Conservation (phyloP, 2,888 invertebrate species). For the Idaea aversata region DNA sequence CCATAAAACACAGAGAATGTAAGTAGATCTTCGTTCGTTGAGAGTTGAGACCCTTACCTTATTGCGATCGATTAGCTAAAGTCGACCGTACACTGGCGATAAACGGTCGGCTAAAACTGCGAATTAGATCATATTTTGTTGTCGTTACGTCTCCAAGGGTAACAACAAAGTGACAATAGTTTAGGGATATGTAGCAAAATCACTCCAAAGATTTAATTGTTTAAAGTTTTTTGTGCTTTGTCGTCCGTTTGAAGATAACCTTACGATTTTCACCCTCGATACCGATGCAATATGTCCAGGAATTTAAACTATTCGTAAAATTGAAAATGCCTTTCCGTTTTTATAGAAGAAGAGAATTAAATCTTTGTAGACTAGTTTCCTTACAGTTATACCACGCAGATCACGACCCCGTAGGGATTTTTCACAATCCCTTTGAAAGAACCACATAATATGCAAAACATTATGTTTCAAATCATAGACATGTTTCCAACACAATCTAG, state of each 20-base stretch:
- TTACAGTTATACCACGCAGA: not conserved
- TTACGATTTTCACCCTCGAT: slow-evolving; percentile 14
- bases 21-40: slow-evolving; percentile 26
- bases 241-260: not conserved
- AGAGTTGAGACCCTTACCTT: slow-evolving; percentile 31
- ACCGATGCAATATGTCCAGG: slow-evolving; percentile 27
- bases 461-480: not conserved
- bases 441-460: not conserved
- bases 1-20: slow-evolving; percentile 49
- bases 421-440: not conserved
- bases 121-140: not conserved
- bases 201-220: not conserved
- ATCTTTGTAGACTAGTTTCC: not conserved
- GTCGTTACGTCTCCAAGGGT: not conserved
- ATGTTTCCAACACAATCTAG: not conserved
- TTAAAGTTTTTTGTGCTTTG: not conserved
- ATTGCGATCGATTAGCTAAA: slow-evolving; percentile 34
- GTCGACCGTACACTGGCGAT: slow-evolving; percentile 10
- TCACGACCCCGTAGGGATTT: not conserved
- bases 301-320: slow-evolving; percentile 25
- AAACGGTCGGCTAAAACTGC: not conserved
- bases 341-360: slow-evolving; percentile 1
- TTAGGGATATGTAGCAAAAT: not conserved
- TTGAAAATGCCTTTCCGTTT: slow-evolving; percentile 20
- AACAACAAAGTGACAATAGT: not conserved